These are phyloP conservation scores for Phthorimaea operculella DNA, from an alignment of 1,140 invertebrate genomes.

Conservation along the genomic window DNA sequence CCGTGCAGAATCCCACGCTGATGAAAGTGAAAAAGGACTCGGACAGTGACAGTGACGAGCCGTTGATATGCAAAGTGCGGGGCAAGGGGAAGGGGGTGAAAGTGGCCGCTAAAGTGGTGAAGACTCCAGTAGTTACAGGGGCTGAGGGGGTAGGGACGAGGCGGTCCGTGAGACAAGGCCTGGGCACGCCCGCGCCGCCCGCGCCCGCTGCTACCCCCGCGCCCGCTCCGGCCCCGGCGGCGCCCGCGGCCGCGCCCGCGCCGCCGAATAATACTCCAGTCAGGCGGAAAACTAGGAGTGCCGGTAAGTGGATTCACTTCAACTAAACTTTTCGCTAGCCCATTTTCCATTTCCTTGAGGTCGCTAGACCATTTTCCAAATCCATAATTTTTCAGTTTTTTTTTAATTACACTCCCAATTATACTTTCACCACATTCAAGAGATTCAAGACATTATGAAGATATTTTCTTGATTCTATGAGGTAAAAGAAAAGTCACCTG, in stretches of 20 bases:
- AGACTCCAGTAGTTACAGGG: constrained; percentile 24
- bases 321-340: constrained; percentile 63
- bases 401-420: too few species aligned
- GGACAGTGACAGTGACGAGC: constrained; percentile 83
- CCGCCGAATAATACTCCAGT: constrained; percentile 29
- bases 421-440: too few species aligned
- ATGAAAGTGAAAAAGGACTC: constrained; percentile 68
- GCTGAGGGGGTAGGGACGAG: constrained; percentile 53
- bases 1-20: constrained; percentile 19
- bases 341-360: too few species aligned
- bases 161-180: constrained; percentile 47
- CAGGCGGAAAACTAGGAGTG: constrained; percentile 73
- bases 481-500: too few species aligned
- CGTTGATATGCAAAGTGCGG: constrained; percentile 77
- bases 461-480: too few species aligned
- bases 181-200: constrained; percentile 13
- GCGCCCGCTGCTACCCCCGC: constrained; percentile 20
- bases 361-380: too few species aligned
- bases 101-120: constrained; percentile 21
- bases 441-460: too few species aligned
- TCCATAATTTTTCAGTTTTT: too few species aligned
- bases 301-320: constrained; percentile 59
- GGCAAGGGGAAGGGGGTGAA: constrained; percentile 28
- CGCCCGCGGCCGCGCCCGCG: constrained; percentile 18
- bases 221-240: constrained; percentile 23